These are phyloP conservation scores for Coleophora deauratella DNA, from an alignment of 2,888 invertebrate genomes.

Conservation along the genomic window DNA sequence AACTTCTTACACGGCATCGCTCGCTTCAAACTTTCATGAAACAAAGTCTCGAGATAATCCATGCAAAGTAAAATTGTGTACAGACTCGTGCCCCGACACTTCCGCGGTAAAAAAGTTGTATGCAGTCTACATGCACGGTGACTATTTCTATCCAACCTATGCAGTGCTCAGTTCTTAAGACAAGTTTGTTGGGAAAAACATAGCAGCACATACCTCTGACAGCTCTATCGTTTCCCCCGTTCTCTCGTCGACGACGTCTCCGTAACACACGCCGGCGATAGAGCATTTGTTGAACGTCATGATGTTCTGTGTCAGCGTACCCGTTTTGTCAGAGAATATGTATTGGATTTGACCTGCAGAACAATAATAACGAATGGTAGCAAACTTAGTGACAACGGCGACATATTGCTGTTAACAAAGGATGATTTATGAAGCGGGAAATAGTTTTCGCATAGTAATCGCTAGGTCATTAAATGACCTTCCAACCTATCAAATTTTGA, in stretches of 20 bases:
- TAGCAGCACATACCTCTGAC: constrained; percentile 78
- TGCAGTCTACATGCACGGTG: constrained; percentile 38
- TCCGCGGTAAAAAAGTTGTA: constrained; percentile 19
- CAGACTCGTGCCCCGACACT: constrained; percentile 29
- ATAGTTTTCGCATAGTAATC: too few species aligned
- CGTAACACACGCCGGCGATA: constrained; percentile 92
- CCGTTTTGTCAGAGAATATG: constrained; percentile 99
- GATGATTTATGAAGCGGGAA: neutral
- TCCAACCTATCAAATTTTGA: too few species aligned
- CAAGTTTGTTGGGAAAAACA: too few species aligned
- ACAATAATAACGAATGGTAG: too few species aligned
- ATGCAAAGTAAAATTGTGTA: constrained; percentile 39
- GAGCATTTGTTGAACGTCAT: constrained; percentile 99
- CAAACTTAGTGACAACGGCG: neutral
- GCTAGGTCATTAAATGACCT: too few species aligned
- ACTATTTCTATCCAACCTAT: constrained; percentile 11
- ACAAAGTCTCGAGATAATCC: constrained; percentile 12
- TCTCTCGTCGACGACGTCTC: constrained; percentile 89
- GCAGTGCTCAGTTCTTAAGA: neutral
- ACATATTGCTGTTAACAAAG: too few species aligned
- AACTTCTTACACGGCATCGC: constrained; percentile 22
- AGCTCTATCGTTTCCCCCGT: constrained; percentile 92
- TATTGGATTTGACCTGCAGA: constrained; percentile 94
- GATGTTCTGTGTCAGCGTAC: constrained; percentile 98
- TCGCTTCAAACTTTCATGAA: constrained; percentile 14